phyloP scores from a whole-genome alignment of 2,113 vertebrate genomes.

The Sigmodon hispidus region DNA sequence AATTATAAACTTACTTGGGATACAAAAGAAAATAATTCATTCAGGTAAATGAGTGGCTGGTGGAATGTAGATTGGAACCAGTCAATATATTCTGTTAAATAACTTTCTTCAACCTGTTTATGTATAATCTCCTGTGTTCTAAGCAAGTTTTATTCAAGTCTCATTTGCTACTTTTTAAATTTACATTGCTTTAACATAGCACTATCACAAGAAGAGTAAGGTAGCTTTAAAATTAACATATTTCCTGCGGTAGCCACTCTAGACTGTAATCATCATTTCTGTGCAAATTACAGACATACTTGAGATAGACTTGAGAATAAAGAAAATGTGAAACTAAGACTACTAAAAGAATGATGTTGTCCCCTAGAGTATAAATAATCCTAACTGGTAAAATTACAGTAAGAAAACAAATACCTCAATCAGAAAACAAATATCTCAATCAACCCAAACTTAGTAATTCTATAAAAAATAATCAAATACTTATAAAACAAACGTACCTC shows the following conservation, averaged over 20 bases:
- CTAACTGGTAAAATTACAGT: constrained; percentile 53
- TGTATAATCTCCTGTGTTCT: background rate
- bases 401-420: constrained; percentile 54
- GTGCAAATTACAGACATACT: constrained; percentile 33
- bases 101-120: constrained; percentile 21
- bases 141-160: background rate
- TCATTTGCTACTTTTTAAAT: background rate
- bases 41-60: background rate
- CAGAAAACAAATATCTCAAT: constrained; percentile 51
- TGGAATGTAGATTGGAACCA: background rate
- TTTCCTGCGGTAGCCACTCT: background rate
- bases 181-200: background rate
- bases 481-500: background rate
- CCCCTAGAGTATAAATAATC: constrained; percentile 45
- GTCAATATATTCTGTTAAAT: constrained; percentile 41
- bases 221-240: constrained; percentile 56
- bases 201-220: constrained; percentile 17
- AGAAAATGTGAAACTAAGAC: constrained; percentile 46
- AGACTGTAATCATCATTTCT: constrained; percentile 18
- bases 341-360: constrained; percentile 41
- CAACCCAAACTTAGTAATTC: constrained; percentile 7
- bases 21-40: background rate
- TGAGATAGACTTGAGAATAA: constrained; percentile 37
- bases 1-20: background rate
- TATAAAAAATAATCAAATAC: constrained; percentile 64